Evolutionary conservation across 2,797 vertebrate species (phyloP).

Genomic region (Lepus oiostolus): DNA sequence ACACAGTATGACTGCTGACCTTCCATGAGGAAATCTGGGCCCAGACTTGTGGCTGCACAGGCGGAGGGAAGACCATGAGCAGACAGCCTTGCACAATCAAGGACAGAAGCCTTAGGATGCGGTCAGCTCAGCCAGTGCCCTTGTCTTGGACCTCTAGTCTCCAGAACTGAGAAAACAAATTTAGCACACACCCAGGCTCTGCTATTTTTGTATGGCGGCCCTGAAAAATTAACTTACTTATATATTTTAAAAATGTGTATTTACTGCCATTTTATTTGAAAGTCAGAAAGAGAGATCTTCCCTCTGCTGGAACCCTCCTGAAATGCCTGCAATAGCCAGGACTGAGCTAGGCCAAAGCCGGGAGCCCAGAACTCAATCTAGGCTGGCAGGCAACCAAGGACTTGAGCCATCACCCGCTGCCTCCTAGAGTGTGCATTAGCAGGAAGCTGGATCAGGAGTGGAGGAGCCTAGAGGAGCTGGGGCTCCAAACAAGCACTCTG

Average conservation of each 20-base stretch:
- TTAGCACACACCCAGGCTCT: constrained; percentile 10
- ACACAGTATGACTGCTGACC: constrained; percentile 6
- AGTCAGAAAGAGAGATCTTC: too few species aligned
- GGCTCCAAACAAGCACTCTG: too few species aligned
- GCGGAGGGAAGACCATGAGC: neutral
- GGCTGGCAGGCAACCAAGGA: too few species aligned
- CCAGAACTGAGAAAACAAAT: neutral
- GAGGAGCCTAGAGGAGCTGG: too few species aligned
- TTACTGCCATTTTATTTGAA: too few species aligned
- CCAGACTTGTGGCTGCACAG: neutral
- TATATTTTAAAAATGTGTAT: neutral
- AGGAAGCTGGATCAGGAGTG: too few species aligned
- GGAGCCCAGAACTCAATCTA: too few species aligned
- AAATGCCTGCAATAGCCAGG: too few species aligned
- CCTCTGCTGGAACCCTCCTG: too few species aligned
- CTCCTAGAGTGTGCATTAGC: too few species aligned
- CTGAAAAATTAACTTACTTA: constrained; percentile 20
- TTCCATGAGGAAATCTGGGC: constrained; percentile 18
- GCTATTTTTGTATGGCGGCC: constrained; percentile 5
- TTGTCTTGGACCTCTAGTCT: neutral
- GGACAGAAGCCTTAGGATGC: constrained; percentile 32
- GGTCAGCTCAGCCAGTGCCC: neutral
- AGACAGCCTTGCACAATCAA: neutral
- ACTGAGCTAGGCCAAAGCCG: too few species aligned
- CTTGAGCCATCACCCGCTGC: too few species aligned